These are phyloP conservation scores for Patella pellucida DNA, from an alignment of 2,888 invertebrate species.

Conservation along the genomic window DNA sequence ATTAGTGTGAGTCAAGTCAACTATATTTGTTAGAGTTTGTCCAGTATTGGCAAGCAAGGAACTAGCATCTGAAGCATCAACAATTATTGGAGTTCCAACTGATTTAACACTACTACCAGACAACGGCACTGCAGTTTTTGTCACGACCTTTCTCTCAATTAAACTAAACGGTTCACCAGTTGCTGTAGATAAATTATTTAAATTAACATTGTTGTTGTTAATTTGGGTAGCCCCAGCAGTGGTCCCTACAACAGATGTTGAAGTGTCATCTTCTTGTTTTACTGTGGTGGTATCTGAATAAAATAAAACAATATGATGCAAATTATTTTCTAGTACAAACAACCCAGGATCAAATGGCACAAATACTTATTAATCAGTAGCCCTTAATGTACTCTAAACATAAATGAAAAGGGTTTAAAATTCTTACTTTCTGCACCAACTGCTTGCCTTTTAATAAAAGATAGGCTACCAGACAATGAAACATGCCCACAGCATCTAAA, in stretches of 20 bases:
- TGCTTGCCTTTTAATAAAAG: too few relatives aligned
- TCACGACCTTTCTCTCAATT: neutral
- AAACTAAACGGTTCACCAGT: neutral
- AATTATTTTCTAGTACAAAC: neutral
- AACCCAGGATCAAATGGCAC: neutral
- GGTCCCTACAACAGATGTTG: neutral
- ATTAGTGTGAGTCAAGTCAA: slow-evolving; percentile 22
- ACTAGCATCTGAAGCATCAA: neutral
- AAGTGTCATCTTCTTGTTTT: neutral
- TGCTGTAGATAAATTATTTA: neutral
- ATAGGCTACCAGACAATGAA: too few relatives aligned
- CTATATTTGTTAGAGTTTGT: slow-evolving; percentile 14
- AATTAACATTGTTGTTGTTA: slow-evolving; percentile 26
- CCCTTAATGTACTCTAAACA: too few relatives aligned
- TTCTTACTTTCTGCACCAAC: too few relatives aligned
- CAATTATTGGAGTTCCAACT: neutral
- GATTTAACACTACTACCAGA: neutral
- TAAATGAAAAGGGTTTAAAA: too few relatives aligned
- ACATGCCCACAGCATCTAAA: too few relatives aligned
- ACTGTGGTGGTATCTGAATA: slow-evolving; percentile 1
- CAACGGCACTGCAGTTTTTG: neutral
- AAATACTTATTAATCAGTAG: too few relatives aligned
- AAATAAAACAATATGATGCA: too few relatives aligned
- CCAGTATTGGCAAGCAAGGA: neutral
- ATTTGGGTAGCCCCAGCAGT: neutral